phyloP scores from a whole-genome alignment of 2,797 vertebrate genomes.

The Ispidina lecontei region DNA sequence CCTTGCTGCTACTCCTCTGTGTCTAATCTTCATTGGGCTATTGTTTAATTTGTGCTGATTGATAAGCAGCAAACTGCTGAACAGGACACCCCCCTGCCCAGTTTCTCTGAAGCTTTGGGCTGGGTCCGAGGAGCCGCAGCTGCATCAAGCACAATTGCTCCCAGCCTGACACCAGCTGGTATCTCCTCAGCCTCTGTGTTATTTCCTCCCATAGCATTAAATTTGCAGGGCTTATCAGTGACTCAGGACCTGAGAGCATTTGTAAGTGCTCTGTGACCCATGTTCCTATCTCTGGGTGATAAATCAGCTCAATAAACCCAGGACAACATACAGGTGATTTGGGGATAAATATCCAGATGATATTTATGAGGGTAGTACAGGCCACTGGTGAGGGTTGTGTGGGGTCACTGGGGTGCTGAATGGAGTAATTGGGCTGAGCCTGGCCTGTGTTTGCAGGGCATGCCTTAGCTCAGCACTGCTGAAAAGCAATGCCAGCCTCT shows the following conservation, averaged over 20 bases:
- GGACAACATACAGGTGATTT: neutral
- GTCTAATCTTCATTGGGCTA: neutral
- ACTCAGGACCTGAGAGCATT: neutral
- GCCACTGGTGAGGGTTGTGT: neutral
- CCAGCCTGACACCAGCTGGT: neutral
- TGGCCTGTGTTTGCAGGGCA: neutral
- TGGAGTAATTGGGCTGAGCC: neutral
- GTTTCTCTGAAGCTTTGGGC: too few species aligned
- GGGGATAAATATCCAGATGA: neutral
- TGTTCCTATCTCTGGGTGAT: neutral
- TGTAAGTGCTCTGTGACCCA: neutral
- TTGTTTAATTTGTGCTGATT: neutral
- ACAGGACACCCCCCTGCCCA: neutral
- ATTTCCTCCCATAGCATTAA: neutral
- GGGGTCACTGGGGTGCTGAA: neutral
- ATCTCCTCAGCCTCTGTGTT: neutral
- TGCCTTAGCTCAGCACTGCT: neutral
- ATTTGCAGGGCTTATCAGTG: neutral
- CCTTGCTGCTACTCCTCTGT: neutral
- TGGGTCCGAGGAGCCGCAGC: neutral
- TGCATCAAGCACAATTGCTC: fast-evolving
- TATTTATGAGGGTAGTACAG: neutral
- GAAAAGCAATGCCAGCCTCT: neutral
- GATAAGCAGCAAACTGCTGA: neutral
- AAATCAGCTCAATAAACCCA: neutral